A percentile compares a stretch with the other conserved stretches of the same genome.
These are phyloP conservation scores for Mesodorylaimus sp. DNA, from an alignment of 2,888 invertebrate species.

Conservation along the genomic window DNA sequence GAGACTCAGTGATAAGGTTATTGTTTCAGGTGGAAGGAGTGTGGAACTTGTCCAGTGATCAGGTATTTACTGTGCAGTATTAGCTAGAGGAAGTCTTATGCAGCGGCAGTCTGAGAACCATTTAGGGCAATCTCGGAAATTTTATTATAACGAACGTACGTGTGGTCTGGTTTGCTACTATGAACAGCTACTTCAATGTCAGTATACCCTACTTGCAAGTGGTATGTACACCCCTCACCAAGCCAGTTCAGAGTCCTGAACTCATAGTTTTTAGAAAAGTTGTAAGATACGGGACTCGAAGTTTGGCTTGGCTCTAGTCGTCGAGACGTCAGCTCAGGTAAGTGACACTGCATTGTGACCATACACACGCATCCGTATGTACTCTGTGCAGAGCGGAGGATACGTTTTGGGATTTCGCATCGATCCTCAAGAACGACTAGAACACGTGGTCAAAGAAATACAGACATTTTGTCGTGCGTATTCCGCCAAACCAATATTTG, in stretches of 20 bases:
- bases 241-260: too few species aligned
- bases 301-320: constrained; percentile 81
- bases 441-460: constrained; percentile 57
- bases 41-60: constrained; percentile 90
- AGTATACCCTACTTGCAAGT: constrained; percentile 89
- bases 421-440: constrained; percentile 65
- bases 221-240: constrained; percentile 39
- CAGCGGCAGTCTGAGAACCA: too few species aligned
- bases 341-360: too few species aligned
- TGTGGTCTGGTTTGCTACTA: constrained; percentile 88
- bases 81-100: too few species aligned
- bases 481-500: constrained; percentile 68
- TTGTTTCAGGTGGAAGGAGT: constrained; percentile 49
- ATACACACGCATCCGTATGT: too few species aligned
- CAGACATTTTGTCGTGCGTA: constrained; percentile 60
- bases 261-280: constrained; percentile 45
- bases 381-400: constrained; percentile 36
- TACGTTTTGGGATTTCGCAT: constrained; percentile 78
- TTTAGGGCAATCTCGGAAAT: constrained; percentile 77
- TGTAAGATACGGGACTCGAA: constrained; percentile 51
- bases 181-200: constrained; percentile 86
- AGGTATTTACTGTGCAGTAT: constrained; percentile 35
- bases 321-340: constrained; percentile 51
- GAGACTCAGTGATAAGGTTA: neutral
- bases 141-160: constrained; percentile 81